Evolutionary conservation across 2,888 invertebrate genomes (phyloP), one percentile per base, ranked within the genome.

Genomic region (Acheta domesticus): DNA sequence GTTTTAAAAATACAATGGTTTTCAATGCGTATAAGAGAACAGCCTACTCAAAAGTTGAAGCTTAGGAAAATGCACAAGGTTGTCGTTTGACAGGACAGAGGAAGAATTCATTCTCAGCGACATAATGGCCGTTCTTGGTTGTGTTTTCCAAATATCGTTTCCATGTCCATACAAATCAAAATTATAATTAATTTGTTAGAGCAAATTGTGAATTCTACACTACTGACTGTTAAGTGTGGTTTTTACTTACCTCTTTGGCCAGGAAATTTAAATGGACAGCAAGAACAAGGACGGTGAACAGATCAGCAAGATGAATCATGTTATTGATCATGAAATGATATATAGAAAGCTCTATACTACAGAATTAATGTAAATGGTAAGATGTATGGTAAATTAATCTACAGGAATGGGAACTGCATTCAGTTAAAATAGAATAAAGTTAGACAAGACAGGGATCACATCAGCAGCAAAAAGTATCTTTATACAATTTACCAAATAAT

Each of bases 221-320:
- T 62, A 62, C 62, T 62, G 62, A 19, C 14, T 14, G 62, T 62
- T 62, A 62, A 19, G 62, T 62, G 62, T 62, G 14, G 62, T 62
- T n/a, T 62, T 19, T 62, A 62, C 62, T 62, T 62, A 62, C 62
- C 62, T 62, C n/a, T 62, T n/a, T 19, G 14, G 62, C n/a, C 62
- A 62, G n/a, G 62, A 62, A 62, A 62, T 62, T 62, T 62, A 62
- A 62, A 62, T 62, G 62, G 62, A 62, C 62, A 62, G 62, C 62
- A 62, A 62, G 62, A 62, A n/a, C 62, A 62, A 62, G 62, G n/a
- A 62, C n/a, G 62, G n/a, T 62, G n/a, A 62, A 36, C 36, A 36
- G 36, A 36, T 36, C 36, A 36, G 36, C 36, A 36, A 36, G 36
- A 36, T 36, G 36, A 36, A 36, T 36, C 36, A 36, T 36, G 36